Evolutionary conservation across 2,113 vertebrate species (phyloP), one percentile per base, ranked within the genome.

Genomic region (Hippolais icterina): DNA sequence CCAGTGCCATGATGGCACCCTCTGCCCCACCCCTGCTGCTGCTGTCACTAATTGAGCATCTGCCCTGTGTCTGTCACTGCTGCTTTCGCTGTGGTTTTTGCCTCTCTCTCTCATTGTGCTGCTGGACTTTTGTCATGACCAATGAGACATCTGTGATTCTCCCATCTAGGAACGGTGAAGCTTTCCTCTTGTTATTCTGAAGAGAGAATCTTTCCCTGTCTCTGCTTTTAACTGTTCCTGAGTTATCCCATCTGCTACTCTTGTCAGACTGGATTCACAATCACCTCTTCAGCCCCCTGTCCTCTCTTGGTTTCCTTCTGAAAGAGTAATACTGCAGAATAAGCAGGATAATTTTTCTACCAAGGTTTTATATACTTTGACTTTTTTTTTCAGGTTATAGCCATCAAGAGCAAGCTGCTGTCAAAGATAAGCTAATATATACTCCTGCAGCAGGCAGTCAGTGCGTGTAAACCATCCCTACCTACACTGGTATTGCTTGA

Each of bases 371-470:
- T 88, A 16, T 57, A 53, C 83, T 87, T 94, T 39, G 86, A 78
- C 76, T 94, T 60, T 41, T 93, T 92, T 92, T 90, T 77, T 57
- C 83, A 90, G 80, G 83, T 96, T 92, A 84, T 92, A 94, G 90
- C 89, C 86, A 90, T 93, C 77, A 84, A 92, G 86, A 94, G 92
- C 92, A 94, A 94, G 93, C 94, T 95, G 90, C 83, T 97, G 90
- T 92, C 86, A 79, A 65, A 96, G 96, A 93, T 95, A 97, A 96
- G 90, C 80, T 89, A 90, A 92, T 92, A 84, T 81, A 90, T 93
- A 71, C 90, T 94, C 80, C 83, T 88, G 61, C 83, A 78, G 95
- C 60, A 92, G 80, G 57, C 93, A 94, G 86, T 71, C 86, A 82
- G 0, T 78, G 95, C 0, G 2, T 94, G 89, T 93, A 97, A 97